Evolutionary conservation across 2,797 vertebrate species (phyloP).

Genomic region (Halcyon chelicuti): DNA sequence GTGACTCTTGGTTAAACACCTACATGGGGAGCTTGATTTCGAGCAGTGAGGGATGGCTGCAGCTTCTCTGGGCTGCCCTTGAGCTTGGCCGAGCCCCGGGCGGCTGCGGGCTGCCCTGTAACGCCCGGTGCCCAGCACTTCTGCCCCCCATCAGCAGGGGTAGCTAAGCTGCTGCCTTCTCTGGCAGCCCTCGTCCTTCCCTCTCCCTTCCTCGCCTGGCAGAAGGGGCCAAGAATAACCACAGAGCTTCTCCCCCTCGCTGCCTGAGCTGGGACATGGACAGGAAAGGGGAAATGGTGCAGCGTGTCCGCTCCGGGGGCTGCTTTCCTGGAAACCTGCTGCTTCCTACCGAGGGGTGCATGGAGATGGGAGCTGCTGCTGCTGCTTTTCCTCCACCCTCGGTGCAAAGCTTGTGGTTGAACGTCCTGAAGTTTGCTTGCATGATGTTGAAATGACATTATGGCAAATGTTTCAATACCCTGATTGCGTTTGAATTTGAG

Average conservation of each 20-base stretch:
- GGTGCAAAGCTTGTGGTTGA: not conserved
- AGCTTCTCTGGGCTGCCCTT: not conserved
- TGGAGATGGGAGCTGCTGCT: not conserved
- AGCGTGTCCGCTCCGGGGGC: not conserved
- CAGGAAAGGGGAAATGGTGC: slow-evolving; percentile 26
- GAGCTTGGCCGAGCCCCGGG: not conserved
- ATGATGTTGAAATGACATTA: not conserved
- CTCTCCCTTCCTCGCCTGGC: not conserved
- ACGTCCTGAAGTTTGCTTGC: not conserved
- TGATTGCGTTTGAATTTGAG: not conserved
- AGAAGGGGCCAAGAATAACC: not conserved
- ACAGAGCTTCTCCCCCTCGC: not conserved
- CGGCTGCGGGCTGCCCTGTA: not conserved
- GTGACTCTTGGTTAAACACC: not conserved
- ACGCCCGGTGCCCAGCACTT: fast-evolving
- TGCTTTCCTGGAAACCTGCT: not conserved
- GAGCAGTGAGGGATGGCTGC: not conserved
- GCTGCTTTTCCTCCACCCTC: not conserved
- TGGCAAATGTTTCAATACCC: not conserved
- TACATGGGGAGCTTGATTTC: not conserved
- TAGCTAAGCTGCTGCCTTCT: slow-evolving; percentile 13
- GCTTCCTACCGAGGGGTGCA: not conserved
- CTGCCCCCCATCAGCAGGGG: not conserved
- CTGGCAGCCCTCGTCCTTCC: not conserved
- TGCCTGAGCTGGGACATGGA: not conserved